Evolutionary conservation across 2,113 vertebrate species (phyloP).

Genomic region (Prochilodus magdalenae): DNA sequence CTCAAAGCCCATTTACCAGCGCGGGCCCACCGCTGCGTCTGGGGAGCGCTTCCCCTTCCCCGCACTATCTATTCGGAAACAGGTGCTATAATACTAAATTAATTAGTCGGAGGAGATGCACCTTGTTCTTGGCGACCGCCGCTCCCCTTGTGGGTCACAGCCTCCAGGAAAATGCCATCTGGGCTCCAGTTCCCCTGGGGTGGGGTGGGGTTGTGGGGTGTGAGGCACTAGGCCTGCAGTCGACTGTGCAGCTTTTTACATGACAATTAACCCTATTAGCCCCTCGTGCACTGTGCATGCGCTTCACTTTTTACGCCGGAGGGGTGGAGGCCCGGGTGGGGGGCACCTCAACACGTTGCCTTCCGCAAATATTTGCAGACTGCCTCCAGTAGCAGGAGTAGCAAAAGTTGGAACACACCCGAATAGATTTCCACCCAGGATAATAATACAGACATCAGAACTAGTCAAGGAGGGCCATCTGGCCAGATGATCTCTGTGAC

Average conservation of each 20-base stretch:
- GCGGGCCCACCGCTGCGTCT: conserved; percentile 82
- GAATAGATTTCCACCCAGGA: background rate
- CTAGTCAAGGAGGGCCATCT: too few relatives aligned
- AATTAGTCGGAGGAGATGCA: conserved; percentile 98
- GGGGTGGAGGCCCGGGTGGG: conserved; percentile 56
- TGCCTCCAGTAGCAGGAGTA: background rate
- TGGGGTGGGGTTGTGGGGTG: conserved; percentile 45
- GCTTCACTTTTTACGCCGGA: conserved; percentile 43
- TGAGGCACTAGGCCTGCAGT: conserved; percentile 78
- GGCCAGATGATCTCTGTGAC: too few relatives aligned
- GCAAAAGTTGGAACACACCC: too few relatives aligned
- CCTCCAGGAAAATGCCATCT: conserved; percentile 96
- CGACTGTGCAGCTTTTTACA: conserved; percentile 91
- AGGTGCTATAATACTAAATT: conserved; percentile 99
- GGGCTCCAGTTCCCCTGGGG: conserved; percentile 87
- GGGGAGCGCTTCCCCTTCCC: conserved; percentile 82
- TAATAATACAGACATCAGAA: too few relatives aligned
- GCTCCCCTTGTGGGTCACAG: conserved; percentile 89
- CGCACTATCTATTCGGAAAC: conserved; percentile 97
- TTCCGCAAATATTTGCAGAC: conserved; percentile 70
- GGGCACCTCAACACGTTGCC: conserved; percentile 79
- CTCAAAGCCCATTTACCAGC: conserved; percentile 94
- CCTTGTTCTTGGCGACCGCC: conserved; percentile 92
- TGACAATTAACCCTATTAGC: conserved; percentile 99
- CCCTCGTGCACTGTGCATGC: conserved; percentile 50